Conservation (phyloP, 2,797 vertebrate genomes). For the Triplophysa bombifrons region DNA sequence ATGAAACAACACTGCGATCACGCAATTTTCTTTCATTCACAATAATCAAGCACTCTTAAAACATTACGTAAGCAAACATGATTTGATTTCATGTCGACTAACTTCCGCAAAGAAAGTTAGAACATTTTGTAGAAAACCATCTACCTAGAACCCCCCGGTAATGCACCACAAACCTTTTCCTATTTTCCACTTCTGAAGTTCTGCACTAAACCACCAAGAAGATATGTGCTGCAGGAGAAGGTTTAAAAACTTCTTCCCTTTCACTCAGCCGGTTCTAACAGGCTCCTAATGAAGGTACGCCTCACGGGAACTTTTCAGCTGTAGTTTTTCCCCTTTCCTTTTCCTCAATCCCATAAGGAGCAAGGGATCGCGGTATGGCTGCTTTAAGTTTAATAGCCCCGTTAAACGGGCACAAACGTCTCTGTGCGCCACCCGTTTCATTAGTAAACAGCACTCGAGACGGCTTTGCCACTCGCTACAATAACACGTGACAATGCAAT, state of each 20-base stretch:
- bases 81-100: neutral
- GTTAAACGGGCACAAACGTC: constrained; percentile 46
- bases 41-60: no score
- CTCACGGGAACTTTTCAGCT: constrained; percentile 40
- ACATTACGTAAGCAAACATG: no score
- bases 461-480: constrained; percentile 23
- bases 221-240: neutral
- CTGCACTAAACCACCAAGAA: constrained; percentile 4
- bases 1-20: no score
- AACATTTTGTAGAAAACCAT: neutral
- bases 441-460: constrained; percentile 58
- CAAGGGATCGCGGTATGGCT: constrained; percentile 26
- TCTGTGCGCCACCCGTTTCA: constrained; percentile 35
- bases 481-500: constrained; percentile 60
- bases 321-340: constrained; percentile 35
- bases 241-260: constrained; percentile 26
- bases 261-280: constrained; percentile 37
- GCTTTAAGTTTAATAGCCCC: constrained; percentile 39
- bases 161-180: neutral
- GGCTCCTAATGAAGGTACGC: constrained; percentile 37
- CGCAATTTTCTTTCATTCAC: no score
- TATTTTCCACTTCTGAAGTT: neutral
- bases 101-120: neutral
- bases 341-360: constrained; percentile 20
- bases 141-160: neutral